Evolutionary conservation across 2,113 vertebrate species (phyloP).

Genomic region (Dipodomys ordii): DNA sequence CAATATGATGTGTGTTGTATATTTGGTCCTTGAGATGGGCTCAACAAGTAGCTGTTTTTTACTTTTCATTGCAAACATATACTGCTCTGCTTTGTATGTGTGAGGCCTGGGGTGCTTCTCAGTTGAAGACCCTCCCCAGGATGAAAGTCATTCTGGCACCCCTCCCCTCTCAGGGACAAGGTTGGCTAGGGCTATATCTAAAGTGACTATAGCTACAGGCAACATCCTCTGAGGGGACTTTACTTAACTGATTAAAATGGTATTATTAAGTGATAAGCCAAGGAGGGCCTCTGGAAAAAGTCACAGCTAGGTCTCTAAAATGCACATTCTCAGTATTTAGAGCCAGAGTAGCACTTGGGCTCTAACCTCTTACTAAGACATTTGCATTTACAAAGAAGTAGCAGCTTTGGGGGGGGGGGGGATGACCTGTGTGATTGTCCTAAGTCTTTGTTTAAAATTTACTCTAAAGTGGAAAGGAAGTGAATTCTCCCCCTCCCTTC

Average conservation of each 20-base stretch:
- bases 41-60: slow-evolving; percentile 47
- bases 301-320: background rate
- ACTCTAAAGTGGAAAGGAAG: slow-evolving; percentile 3
- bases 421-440: slow-evolving; percentile 35
- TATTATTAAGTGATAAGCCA: slow-evolving; percentile 34
- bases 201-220: slow-evolving; percentile 25
- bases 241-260: slow-evolving; percentile 51
- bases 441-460: slow-evolving; percentile 52
- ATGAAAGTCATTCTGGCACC: slow-evolving; percentile 52
- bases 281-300: background rate
- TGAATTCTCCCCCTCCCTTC: background rate
- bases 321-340: background rate
- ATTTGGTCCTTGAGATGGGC: background rate
- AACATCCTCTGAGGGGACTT: slow-evolving; percentile 53
- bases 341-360: background rate
- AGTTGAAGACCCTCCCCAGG: slow-evolving; percentile 18
- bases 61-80: slow-evolving; percentile 38
- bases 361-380: background rate
- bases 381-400: background rate
- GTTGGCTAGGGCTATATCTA: slow-evolving; percentile 14
- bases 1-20: slow-evolving; percentile 20
- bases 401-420: slow-evolving; percentile 32
- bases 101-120: slow-evolving; percentile 30
- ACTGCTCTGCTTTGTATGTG: slow-evolving; percentile 20
- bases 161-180: background rate